These are phyloP conservation scores for Aricia agestis DNA, from an alignment of 1,140 invertebrate species.

Conservation along the genomic window DNA sequence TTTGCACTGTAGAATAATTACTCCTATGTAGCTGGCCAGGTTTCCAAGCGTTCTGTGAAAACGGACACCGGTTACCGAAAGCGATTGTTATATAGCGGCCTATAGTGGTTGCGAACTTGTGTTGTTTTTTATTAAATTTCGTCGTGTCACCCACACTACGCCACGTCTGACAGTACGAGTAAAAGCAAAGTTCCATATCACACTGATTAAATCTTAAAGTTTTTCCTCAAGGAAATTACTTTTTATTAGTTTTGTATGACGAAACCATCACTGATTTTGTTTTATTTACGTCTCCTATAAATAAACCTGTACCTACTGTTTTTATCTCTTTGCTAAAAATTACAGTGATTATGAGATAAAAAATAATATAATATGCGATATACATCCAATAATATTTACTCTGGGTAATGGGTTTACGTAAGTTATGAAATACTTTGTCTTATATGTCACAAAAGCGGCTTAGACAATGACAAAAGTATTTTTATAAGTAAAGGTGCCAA, in stretches of 20 bases:
- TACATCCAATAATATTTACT: too few relatives aligned
- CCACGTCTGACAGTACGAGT: not conserved
- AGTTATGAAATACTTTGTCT: too few relatives aligned
- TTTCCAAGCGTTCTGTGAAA: too few relatives aligned
- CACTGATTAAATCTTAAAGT: slow-evolving; percentile 1
- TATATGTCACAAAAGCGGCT: too few relatives aligned
- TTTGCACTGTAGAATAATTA: too few relatives aligned
- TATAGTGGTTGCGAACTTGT: not conserved
- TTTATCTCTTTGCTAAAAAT: not conserved
- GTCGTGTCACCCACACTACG: not conserved
- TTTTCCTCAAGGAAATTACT: not conserved
- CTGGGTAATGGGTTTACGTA: too few relatives aligned
- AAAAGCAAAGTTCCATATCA: not conserved
- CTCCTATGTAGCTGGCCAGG: too few relatives aligned
- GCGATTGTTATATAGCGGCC: too few relatives aligned
- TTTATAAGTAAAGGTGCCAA: not conserved
- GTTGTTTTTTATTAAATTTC: slow-evolving; percentile 1
- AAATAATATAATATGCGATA: too few relatives aligned
- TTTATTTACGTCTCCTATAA: not conserved
- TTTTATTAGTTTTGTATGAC: not conserved
- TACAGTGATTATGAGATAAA: too few relatives aligned
- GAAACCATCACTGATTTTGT: not conserved
- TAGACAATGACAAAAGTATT: too few relatives aligned
- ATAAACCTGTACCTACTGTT: not conserved
- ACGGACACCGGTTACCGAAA: too few relatives aligned